Evolutionary conservation across 2,113 vertebrate species (phyloP).

Genomic region (Leptobrachium ailaonicum): DNA sequence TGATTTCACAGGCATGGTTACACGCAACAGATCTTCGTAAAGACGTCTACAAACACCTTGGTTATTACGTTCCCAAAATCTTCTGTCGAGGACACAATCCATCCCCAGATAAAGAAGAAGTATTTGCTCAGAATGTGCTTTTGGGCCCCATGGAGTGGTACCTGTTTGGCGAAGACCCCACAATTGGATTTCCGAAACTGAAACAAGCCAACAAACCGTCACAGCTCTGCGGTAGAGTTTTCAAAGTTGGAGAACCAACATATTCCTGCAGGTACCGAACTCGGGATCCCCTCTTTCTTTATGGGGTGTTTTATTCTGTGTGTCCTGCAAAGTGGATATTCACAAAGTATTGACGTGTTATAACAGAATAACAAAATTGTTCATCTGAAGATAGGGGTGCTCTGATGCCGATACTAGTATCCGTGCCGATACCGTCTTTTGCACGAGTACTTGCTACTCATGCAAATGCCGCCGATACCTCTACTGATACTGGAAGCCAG

Average conservation of each 20-base stretch:
- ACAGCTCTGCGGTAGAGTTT: slow-evolving; percentile 92
- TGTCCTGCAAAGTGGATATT: too few relatives aligned
- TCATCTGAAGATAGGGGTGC: too few relatives aligned
- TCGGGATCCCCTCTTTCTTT: too few relatives aligned
- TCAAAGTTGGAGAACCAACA: slow-evolving; percentile 95
- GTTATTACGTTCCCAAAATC: slow-evolving; percentile 87
- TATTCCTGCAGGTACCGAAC: slow-evolving; percentile 92
- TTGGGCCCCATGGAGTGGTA: slow-evolving; percentile 93
- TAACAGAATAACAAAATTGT: too few relatives aligned
- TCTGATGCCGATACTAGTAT: too few relatives aligned
- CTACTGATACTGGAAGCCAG: too few relatives aligned
- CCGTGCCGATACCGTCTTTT: too few relatives aligned
- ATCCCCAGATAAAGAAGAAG: slow-evolving; percentile 85
- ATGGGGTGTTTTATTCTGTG: too few relatives aligned
- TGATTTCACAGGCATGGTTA: slow-evolving; percentile 82
- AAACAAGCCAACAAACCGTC: slow-evolving; percentile 88
- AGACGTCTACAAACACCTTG: slow-evolving; percentile 87
- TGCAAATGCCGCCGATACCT: too few relatives aligned
- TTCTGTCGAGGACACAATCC: slow-evolving; percentile 87
- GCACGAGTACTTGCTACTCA: too few relatives aligned
- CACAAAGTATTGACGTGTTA: too few relatives aligned
- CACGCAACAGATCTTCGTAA: slow-evolving; percentile 81
- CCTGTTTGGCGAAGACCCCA: slow-evolving; percentile 88
- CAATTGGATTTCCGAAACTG: slow-evolving; percentile 80
- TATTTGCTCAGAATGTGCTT: slow-evolving; percentile 83